phyloP scores from a whole-genome alignment of 2,113 vertebrate species.

The Telmatochromis sp. region DNA sequence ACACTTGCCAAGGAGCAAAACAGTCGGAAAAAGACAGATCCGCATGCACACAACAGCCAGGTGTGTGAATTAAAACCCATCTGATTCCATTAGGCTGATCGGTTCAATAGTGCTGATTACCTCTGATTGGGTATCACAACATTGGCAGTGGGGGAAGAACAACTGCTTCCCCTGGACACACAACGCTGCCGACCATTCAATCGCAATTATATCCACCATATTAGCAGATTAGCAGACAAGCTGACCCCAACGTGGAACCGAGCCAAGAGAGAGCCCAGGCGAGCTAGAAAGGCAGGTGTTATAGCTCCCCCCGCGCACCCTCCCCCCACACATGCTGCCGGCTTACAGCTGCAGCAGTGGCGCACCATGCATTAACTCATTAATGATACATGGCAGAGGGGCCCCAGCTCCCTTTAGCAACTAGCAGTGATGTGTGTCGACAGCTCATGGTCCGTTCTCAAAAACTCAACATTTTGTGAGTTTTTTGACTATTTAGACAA shows the following conservation, averaged over 20 bases:
- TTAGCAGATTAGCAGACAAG: constrained; percentile 71
- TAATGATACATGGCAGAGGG: constrained; percentile 37
- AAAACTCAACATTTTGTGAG: neutral
- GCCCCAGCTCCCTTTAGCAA: neutral
- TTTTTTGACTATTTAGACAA: neutral
- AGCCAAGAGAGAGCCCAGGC: constrained; percentile 50
- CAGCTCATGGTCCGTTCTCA: neutral
- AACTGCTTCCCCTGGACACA: constrained; percentile 44
- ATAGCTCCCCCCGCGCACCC: neutral
- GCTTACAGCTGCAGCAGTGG: constrained; percentile 46
- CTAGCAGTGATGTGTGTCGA: neutral
- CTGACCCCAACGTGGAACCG: constrained; percentile 54
- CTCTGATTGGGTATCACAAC: constrained; percentile 66
- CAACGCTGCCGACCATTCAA: constrained; percentile 52
- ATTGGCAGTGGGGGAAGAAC: constrained; percentile 53
- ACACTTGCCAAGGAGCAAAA: neutral
- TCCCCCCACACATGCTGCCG: constrained; percentile 24
- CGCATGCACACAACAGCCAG: constrained; percentile 15
- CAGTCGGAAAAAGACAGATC: neutral
- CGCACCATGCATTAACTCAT: constrained; percentile 10
- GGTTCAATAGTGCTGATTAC: constrained; percentile 44
- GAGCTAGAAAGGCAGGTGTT: constrained; percentile 61
- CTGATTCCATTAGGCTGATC: constrained; percentile 50
- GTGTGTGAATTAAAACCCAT: constrained; percentile 57
- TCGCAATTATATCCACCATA: constrained; percentile 69